Evolutionary conservation across 2,113 vertebrate species (phyloP).

Genomic region (Zootoca vivipara): DNA sequence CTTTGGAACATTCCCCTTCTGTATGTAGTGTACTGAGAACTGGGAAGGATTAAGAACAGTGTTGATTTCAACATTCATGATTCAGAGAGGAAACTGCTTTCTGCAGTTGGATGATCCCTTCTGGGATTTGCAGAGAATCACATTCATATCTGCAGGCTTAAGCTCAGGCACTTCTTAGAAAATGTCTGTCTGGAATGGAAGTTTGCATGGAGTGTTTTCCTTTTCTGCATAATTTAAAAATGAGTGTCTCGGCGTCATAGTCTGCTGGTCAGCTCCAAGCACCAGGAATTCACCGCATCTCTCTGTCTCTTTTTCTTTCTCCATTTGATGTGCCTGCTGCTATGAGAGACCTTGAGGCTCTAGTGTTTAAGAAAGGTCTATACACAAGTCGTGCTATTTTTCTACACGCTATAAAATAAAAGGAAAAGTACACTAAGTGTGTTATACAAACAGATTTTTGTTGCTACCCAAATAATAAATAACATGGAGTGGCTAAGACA

Average conservation of each 20-base stretch:
- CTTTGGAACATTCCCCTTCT: slow-evolving; percentile 28
- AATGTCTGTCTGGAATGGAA: slow-evolving; percentile 77
- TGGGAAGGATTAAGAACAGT: slow-evolving; percentile 61
- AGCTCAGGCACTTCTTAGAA: slow-evolving; percentile 80
- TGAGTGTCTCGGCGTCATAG: slow-evolving; percentile 62
- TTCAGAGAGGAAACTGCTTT: slow-evolving; percentile 64
- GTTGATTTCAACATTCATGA: slow-evolving; percentile 71
- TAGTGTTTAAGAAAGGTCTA: slow-evolving; percentile 65
- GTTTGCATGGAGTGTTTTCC: slow-evolving; percentile 60
- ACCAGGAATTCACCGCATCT: not conserved
- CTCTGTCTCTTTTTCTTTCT: slow-evolving; percentile 25
- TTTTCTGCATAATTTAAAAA: slow-evolving; percentile 71
- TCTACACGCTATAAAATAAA: slow-evolving; percentile 62
- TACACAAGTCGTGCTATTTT: slow-evolving; percentile 66
- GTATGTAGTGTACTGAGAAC: slow-evolving; percentile 35
- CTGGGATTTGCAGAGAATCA: slow-evolving; percentile 60
- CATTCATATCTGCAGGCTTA: slow-evolving; percentile 74
- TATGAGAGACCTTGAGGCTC: slow-evolving; percentile 63
- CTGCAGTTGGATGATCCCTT: slow-evolving; percentile 57
- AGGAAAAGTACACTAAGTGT: slow-evolving; percentile 68
- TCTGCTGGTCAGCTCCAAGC: slow-evolving; percentile 50
- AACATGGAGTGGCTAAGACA: slow-evolving; percentile 72
- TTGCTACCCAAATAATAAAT: slow-evolving; percentile 81
- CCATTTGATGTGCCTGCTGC: slow-evolving; percentile 44
- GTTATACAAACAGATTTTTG: slow-evolving; percentile 67